These are phyloP conservation scores for Plectropomus leopardus DNA, from an alignment of 2,113 vertebrate species.

Conservation along the genomic window DNA sequence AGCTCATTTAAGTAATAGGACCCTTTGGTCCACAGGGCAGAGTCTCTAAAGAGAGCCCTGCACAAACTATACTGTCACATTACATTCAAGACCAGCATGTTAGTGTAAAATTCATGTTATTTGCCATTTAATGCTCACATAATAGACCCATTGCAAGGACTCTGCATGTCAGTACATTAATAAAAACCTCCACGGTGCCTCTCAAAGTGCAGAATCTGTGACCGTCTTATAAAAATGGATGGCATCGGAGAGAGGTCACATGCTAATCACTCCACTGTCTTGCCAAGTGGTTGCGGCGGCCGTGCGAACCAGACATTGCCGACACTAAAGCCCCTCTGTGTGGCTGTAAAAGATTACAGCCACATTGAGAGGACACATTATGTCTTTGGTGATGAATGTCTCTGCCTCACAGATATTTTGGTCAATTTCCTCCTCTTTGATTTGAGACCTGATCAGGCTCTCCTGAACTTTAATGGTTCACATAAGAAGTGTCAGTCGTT, in stretches of 20 bases:
- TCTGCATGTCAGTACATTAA: slow-evolving; percentile 23
- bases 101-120: slow-evolving; percentile 62
- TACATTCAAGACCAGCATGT: slow-evolving; percentile 28
- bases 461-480: slow-evolving; percentile 68
- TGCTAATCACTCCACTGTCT: slow-evolving; percentile 29
- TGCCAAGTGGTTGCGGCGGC: slow-evolving; percentile 39
- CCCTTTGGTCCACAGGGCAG: slow-evolving; percentile 69
- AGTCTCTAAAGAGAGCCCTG: slow-evolving; percentile 28
- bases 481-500: slow-evolving; percentile 54
- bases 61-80: slow-evolving; percentile 44
- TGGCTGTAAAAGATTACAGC: slow-evolving; percentile 68
- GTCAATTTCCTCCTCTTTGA: slow-evolving; percentile 79
- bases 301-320: slow-evolving; percentile 42
- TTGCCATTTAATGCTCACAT: slow-evolving; percentile 56
- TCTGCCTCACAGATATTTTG: slow-evolving; percentile 74
- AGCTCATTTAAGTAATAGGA: slow-evolving; percentile 84
- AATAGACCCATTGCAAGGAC: slow-evolving; percentile 36
- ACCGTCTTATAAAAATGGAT: slow-evolving; percentile 35
- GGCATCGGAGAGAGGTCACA: slow-evolving; percentile 45
- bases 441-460: slow-evolving; percentile 64
- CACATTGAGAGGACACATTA: slow-evolving; percentile 72
- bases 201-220: slow-evolving; percentile 21
- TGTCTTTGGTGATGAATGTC: slow-evolving; percentile 75
- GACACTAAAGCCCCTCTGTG: slow-evolving; percentile 46
- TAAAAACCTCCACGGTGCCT: neutral